Percentiles rank a stretch among this genome's conserved stretches.
Evolutionary conservation across 2,888 invertebrate genomes (phyloP).

Genomic region (Epistrophella euchroma): DNA sequence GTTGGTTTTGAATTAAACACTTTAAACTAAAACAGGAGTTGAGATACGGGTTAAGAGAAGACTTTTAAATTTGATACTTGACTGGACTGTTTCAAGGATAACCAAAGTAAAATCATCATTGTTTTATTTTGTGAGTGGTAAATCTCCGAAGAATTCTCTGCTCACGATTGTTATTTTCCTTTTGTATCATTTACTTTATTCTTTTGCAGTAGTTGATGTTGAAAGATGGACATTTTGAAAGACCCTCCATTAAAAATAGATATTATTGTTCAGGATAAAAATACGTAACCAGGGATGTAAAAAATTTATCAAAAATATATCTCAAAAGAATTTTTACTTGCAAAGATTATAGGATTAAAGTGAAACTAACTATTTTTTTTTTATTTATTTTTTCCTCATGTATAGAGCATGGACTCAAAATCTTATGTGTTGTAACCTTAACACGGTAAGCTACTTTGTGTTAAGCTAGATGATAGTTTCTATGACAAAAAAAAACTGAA

Average conservation of each 20-base stretch:
- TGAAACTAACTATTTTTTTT: background rate
- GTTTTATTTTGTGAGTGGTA: background rate
- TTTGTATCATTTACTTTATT: background rate
- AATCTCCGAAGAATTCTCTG: background rate
- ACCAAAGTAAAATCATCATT: background rate
- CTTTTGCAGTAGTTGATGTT: background rate
- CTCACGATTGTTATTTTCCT: background rate
- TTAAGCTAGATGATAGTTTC: constrained; percentile 8
- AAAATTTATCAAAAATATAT: background rate
- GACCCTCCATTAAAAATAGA: background rate
- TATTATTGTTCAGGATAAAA: background rate
- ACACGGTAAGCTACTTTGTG: constrained; percentile 5
- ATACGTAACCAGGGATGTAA: background rate
- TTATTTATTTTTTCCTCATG: background rate
- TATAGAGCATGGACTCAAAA: background rate
- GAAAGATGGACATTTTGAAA: background rate
- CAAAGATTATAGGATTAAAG: background rate
- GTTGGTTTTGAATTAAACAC: background rate
- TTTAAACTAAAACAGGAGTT: background rate
- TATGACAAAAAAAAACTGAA: no score
- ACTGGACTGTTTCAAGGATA: background rate
- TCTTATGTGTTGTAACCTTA: constrained; percentile 18
- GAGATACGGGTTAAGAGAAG: background rate
- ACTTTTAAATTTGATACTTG: background rate
- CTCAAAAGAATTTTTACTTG: background rate